Evolutionary conservation across 2,888 invertebrate genomes (phyloP), one percentile per base, ranked within the genome.

Genomic region (Erannis defoliaria): DNA sequence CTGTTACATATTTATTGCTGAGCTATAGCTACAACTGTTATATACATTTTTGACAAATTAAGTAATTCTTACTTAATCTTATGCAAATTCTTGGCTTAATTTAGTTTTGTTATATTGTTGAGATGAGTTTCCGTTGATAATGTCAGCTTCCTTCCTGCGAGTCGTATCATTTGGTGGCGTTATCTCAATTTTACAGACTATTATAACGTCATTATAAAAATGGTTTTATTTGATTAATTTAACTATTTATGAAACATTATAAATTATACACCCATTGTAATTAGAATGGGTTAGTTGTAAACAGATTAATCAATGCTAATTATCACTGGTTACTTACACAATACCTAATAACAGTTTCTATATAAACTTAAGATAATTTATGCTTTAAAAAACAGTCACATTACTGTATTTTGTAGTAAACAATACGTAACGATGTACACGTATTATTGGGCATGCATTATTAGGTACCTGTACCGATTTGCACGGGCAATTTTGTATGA

Each of bases 91-190:
- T 67, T 68, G 55, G 71, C 65, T 67, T 51, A 71, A 55, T 67
- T 68, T 63, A 23, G 6, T 40, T 12, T 72, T 70, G 55, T 71
- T 66, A 67, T 66, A 67, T 58, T 68, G 71, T 21, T 70, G 73
- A 78, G 77, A 76, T 74, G 72, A 73, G 72, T 83, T 87, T 88
- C 90, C 88, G 84, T 71, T 84, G 89, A 87, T 88, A 89, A n/a
- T 76, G 33, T 33, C 70, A 73, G 76, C 78, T 90, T 89, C 90
- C 90, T 89, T 89, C 90, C 90, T 79, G 72, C 68, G 51, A 43
- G 53, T 63, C 68, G 69, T 79, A 77, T 78, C 78, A 64, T 64
- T 50, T 21, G 16, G 14, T 43, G 49, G 35, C 57, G 61, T 50
- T 70, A 68, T 64, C 58, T 33, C 31, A 57, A 43, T 63, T 62